Base-by-base conservation (phyloP, 2,113 vertebrate species). In the Aptenodytes patagonicus region DNA sequence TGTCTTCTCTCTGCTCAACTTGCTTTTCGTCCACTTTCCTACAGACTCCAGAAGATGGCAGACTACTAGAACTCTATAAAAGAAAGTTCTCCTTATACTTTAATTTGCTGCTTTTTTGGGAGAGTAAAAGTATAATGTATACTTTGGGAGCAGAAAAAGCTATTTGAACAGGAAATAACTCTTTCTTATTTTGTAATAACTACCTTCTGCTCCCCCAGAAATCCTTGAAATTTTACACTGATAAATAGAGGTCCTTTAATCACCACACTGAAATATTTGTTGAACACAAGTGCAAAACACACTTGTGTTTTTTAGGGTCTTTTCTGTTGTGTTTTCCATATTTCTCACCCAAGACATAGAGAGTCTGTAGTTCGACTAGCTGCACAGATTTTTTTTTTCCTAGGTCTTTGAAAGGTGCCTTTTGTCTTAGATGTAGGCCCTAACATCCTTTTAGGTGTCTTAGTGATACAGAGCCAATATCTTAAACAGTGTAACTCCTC, bases 41-140 rank as follows among this genome's bases (percentile, higher is more conserved):
- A 3, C 3, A 1, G 44, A 58, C 60, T 92, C 94, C 95, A 94
- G 94, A 89, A 95, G 89, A 76, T 93, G 95, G 94, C 94, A 97
- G 78, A 38, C 62, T 88, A 47, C 46, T 44, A 75, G 62, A 93
- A 88, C 3, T 32, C 17, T 3, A 0, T 38, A n/a, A 44, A 85
- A 78, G 32, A 31, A 68, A 47, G 6, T 87, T 72, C 44, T 54
- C 7, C 25, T 51, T 51, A 13, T 52, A 8, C 7, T 61, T 75
- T 38, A 5, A 17, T 44, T 40, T 84, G 3, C 20, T 57, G 17
- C 7, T 80, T 80, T 83, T 90, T 54, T 16, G 19, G 10, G 14
- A 71, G 25, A 2, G 7, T 61, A 8, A 26, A 79, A 77, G 15
- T 60, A 34, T 12, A 40, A 44, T 32, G 4, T 69, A 4, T 86